phyloP scores from a whole-genome alignment of 2,888 invertebrate species.

The Watsonalla binaria region DNA sequence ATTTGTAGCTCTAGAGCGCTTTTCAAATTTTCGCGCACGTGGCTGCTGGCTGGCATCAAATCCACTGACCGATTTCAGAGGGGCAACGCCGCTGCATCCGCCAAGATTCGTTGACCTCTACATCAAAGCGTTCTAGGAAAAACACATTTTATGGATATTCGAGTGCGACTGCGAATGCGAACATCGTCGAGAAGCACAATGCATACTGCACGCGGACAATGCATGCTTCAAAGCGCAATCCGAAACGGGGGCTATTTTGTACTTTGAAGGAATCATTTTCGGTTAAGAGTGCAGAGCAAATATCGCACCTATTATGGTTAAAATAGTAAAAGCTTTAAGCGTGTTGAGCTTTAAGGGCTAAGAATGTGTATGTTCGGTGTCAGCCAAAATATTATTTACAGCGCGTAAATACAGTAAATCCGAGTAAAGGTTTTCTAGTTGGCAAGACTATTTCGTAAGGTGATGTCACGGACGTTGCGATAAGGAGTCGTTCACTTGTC shows the following conservation, averaged over 20 bases:
- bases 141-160: slow-evolving; percentile 34
- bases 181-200: too few species aligned
- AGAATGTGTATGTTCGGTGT: too few species aligned
- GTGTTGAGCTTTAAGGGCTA: too few species aligned
- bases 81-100: slow-evolving; percentile 28
- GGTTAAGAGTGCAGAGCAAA: too few species aligned
- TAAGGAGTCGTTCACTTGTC: slow-evolving; percentile 68
- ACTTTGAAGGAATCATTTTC: too few species aligned
- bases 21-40: slow-evolving; percentile 14
- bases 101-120: slow-evolving; percentile 43
- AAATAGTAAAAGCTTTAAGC: too few species aligned
- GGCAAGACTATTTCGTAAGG: slow-evolving; percentile 41
- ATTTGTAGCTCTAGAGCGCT: neutral
- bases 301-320: too few species aligned
- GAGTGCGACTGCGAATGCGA: slow-evolving; percentile 25
- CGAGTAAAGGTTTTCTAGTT: slow-evolving; percentile 41
- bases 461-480: slow-evolving; percentile 58
- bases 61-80: slow-evolving; percentile 20
- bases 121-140: slow-evolving; percentile 8
- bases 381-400: slow-evolving; percentile 26
- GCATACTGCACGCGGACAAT: too few species aligned
- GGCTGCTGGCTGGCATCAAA: slow-evolving; percentile 14
- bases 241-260: too few species aligned
- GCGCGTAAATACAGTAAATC: slow-evolving; percentile 24
- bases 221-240: too few species aligned